Base-by-base conservation (phyloP, 2,888 invertebrate genomes). In the Torymus auratus region DNA sequence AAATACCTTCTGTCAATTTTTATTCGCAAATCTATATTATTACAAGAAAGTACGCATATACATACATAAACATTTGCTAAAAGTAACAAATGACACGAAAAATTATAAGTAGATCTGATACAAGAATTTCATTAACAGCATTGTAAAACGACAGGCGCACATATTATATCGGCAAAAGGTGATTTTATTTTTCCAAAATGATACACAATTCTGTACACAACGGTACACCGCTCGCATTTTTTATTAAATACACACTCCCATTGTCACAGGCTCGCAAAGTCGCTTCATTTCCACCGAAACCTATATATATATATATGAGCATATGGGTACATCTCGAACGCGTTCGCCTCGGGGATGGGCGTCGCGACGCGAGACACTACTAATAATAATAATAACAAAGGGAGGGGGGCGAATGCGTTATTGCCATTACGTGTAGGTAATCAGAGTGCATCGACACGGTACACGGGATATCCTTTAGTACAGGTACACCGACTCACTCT, bases 111-210 rank as follows among this genome's bases (percentile, higher is more conserved):
- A 41, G 41, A 41, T 20, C 20, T 20, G 20, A 20, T 41, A 41
- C 7, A 41, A 7, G 41, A 41, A 41, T 41, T 65, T 14, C 14
- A n/a, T 50, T 14, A 41, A 65, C 65, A 7, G 41, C 41, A 65
- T 41, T 65, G 7, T 56, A 69, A 62, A 53, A 28, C 28, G 55
- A 64, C 11, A 73, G 41, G 15, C 5, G 15, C 15, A 20, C 20
- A 55, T 41, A 64, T 62, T 41, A 64, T 62, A 68, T 68, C 52
- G 7, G 41, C 41, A 41, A 72, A 78, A 67, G 68, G 73, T 78
- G 70, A 78, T 62, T 75, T 82, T 82, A 75, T 78, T 78, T 75
- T 81, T 71, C 75, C 70, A 78, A 75, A 69, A 75, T 41, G 71
- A 71, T 75, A 71, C 60, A 78, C 17, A 62, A 41, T 72, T 75